These are phyloP conservation scores for Apis cerana DNA, from an alignment of 1,140 invertebrate species.

Conservation along the genomic window DNA sequence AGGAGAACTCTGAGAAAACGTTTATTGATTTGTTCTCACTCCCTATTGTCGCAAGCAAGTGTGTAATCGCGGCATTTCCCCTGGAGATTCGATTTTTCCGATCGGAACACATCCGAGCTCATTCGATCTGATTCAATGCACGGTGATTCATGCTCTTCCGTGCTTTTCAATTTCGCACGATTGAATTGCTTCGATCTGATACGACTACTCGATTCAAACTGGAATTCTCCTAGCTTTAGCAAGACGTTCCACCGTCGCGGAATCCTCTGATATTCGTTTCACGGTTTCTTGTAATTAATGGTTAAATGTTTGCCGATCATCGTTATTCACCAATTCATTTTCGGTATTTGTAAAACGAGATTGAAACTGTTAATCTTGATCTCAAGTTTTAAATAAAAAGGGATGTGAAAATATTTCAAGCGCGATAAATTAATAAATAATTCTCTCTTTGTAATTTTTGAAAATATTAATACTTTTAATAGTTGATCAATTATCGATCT, in stretches of 20 bases:
- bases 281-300: slow-evolving; percentile 6
- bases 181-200: slow-evolving; percentile 49
- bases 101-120: slow-evolving; percentile 48
- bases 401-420: no score
- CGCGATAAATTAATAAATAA: no score
- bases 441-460: no score
- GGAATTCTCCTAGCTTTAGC: not conserved
- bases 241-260: not conserved
- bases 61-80: slow-evolving; percentile 48
- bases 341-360: no score
- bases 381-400: no score
- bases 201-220: slow-evolving; percentile 34
- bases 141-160: slow-evolving; percentile 48
- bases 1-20: not conserved
- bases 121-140: slow-evolving; percentile 50
- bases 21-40: slow-evolving; percentile 42
- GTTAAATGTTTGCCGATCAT: not conserved
- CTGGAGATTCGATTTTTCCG: slow-evolving; percentile 47
- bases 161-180: slow-evolving; percentile 50
- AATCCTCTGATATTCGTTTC: not conserved
- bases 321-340: not conserved
- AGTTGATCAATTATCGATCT: no score
- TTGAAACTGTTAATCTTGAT: no score
- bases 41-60: slow-evolving; percentile 45
- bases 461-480: no score